Percentiles rank a stretch among this genome's conserved stretches.
Evolutionary conservation across 2,888 invertebrate species (phyloP).

Genomic region (Allophyes oxyacanthae): DNA sequence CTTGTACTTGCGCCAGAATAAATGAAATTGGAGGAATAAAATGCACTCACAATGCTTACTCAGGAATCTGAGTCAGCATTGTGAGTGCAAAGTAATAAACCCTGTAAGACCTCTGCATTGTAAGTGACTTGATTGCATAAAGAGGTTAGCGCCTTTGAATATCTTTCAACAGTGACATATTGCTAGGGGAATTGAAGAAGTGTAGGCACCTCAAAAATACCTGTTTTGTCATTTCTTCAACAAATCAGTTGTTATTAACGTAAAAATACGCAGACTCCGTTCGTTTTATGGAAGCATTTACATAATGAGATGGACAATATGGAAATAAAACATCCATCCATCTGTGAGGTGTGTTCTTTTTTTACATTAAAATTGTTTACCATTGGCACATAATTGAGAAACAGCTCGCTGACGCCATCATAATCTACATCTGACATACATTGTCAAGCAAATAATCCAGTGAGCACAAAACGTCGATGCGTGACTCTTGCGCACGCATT

Average conservation of each 20-base stretch:
- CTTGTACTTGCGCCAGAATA: slow-evolving; percentile 2
- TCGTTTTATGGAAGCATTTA: slow-evolving; percentile 5
- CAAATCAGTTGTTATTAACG: slow-evolving; percentile 14
- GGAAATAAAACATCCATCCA: slow-evolving; percentile 5
- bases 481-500: slow-evolving; percentile 56
- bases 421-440: slow-evolving; percentile 54
- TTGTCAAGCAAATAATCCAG: slow-evolving; percentile 49
- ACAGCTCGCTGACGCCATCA: slow-evolving; percentile 24
- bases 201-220: slow-evolving; percentile 30
- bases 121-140: slow-evolving; percentile 29
- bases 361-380: slow-evolving; percentile 13
- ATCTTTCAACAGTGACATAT: slow-evolving; percentile 30
- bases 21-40: slow-evolving; percentile 14
- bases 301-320: slow-evolving; percentile 26
- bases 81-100: slow-evolving; percentile 40
- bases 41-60: no score
- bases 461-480: slow-evolving; percentile 46
- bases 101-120: slow-evolving; percentile 27
- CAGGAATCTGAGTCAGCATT: slow-evolving; percentile 27
- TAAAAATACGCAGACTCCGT: slow-evolving; percentile 10
- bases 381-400: slow-evolving; percentile 26
- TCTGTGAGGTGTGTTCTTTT: slow-evolving; percentile 7
- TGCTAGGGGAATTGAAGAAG: slow-evolving; percentile 7
- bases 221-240: slow-evolving; percentile 9
- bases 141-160: slow-evolving; percentile 11